Percentiles rank a stretch among this genome's conserved stretches.
These are phyloP conservation scores for Pseudocheirus occidentalis DNA, from an alignment of 2,797 vertebrate species.

Conservation along the genomic window DNA sequence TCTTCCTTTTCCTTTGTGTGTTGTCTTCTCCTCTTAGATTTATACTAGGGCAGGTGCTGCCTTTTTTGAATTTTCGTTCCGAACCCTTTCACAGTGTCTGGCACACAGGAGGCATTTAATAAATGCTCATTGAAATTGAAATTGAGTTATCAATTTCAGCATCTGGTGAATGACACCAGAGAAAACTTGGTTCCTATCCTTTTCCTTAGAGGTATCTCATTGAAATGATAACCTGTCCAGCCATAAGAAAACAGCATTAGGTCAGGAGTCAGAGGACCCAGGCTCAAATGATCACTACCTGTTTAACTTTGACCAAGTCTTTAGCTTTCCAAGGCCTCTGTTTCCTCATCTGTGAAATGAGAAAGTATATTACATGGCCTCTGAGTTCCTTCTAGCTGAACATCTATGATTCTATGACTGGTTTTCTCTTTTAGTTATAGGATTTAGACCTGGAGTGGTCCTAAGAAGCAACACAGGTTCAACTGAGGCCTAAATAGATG, in stretches of 20 bases:
- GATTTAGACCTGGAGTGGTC: not conserved
- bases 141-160: not conserved
- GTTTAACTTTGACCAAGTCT: not conserved
- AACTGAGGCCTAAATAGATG: not conserved
- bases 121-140: not conserved
- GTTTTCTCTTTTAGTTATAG: not conserved
- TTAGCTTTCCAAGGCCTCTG: not conserved
- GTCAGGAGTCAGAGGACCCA: not conserved
- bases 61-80: not conserved
- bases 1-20: not conserved
- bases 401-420: not conserved
- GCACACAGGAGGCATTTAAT: not conserved
- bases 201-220: not conserved
- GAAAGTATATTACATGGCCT: not conserved
- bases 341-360: not conserved
- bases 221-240: not conserved
- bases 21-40: not conserved
- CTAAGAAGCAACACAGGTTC: not conserved
- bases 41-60: not conserved
- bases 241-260: not conserved
- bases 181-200: not conserved
- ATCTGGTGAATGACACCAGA: not conserved
- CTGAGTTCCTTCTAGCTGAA: not conserved
- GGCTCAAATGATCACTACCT: not conserved
- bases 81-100: not conserved